Base-by-base conservation (phyloP, 2,797 vertebrate genomes). In the Micropoecilia bifurca region DNA sequence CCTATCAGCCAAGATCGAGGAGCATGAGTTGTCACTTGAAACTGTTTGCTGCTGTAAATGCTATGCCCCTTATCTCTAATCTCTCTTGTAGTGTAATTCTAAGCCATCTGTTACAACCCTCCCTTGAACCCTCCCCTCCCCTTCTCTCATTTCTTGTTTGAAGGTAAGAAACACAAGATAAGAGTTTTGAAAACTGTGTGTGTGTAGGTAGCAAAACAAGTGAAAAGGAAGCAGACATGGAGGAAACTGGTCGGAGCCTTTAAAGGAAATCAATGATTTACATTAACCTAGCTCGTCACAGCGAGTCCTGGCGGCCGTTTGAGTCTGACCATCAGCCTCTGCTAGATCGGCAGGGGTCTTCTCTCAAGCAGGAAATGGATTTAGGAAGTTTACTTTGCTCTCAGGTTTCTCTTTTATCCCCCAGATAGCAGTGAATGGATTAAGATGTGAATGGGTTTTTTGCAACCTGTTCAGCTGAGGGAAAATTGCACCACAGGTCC, bases 121-220 rank as follows among this genome's bases (percentile, higher is more conserved):
- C 83, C 79, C 80, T 69, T 77, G 85, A 83, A 78, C 46, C 71
- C 79, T 53, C 61, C 79, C 79, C 71, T 72, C 57, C 33, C 22
- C 91, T 78, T 83, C 72, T 90, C 84, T 80, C 75, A 73, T 92
- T 95, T 95, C 90, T 90, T 88, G 87, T 91, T 92, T 91, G 82
- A 96, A 96, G 96, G 96, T 96, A 96, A 96, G 95, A 87, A 90
- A 91, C 87, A 84, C 88, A 90, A 89, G 85, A 91, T 81, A 77
- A 78, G 81, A 84, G 78, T 89, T 92, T 87, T 85, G 46, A 81
- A 87, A 83, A 72, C 84, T 81, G 76, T 85, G 80, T 85, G 53
- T 89, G 85, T 89, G 83, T 90, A 74, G 12, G 78, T 83, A 79
- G n/a, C 82, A 84, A 85, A 89, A 84, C 36, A 1, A 76, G 63